Evolutionary conservation across 2,888 invertebrate species (phyloP).

Genomic region (Liodrosophila aerea): DNA sequence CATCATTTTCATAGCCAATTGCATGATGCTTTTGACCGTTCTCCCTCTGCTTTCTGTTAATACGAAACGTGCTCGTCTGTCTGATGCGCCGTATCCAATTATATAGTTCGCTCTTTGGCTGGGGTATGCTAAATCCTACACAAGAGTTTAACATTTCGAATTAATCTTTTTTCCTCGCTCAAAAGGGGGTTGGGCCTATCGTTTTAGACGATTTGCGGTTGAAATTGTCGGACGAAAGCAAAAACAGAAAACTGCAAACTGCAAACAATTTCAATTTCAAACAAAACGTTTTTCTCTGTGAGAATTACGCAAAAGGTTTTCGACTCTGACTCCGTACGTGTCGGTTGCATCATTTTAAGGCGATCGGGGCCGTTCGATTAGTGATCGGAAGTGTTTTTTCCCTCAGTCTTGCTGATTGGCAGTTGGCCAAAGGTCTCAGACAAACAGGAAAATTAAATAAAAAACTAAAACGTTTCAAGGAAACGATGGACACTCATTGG

Average conservation of each 20-base stretch:
- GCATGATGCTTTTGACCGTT: conserved; percentile 54
- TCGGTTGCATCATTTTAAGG: conserved; percentile 62
- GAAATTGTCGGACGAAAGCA: conserved; percentile 58
- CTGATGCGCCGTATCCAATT: conserved; percentile 72
- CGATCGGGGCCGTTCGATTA: conserved; percentile 15
- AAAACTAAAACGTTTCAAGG: conserved; percentile 50
- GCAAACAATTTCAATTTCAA: conserved; percentile 80
- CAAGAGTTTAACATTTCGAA: conserved; percentile 48
- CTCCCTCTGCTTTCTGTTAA: conserved; percentile 63
- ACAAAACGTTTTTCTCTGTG: conserved; percentile 71
- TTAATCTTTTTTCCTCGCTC: conserved; percentile 48
- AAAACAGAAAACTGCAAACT: conserved; percentile 19
- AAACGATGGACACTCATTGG: conserved; percentile 63
- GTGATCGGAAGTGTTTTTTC: conserved; percentile 60
- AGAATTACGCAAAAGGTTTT: conserved; percentile 69
- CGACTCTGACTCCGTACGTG: conserved; percentile 64
- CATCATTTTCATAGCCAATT: conserved; percentile 72
- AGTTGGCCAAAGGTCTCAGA: conserved; percentile 35
- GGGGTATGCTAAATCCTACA: conserved; percentile 67
- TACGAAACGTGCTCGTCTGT: conserved; percentile 75
- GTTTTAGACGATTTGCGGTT: conserved; percentile 75
- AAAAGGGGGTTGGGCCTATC: conserved; percentile 53
- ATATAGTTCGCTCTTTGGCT: conserved; percentile 66
- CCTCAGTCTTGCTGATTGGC: conserved; percentile 50
- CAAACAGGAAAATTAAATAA: too few relatives aligned